phyloP scores from a whole-genome alignment of 2,113 vertebrate species.

The Anarhynchus alexandrinus region DNA sequence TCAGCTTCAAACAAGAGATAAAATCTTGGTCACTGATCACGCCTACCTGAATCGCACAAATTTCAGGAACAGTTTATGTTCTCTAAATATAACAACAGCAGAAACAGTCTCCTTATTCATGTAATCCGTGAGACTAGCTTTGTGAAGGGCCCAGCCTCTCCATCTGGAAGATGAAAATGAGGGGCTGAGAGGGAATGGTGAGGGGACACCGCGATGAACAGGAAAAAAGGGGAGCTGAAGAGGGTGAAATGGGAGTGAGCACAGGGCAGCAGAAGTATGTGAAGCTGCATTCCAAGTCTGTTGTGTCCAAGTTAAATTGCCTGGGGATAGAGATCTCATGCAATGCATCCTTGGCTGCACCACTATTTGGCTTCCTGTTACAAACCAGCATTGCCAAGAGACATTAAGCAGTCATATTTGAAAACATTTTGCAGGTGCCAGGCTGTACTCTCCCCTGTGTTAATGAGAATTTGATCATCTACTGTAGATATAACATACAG shows the following conservation, averaged over 20 bases:
- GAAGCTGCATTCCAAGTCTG: background rate
- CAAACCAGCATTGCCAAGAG: slow-evolving; percentile 40
- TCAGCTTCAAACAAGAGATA: background rate
- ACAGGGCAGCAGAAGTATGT: background rate
- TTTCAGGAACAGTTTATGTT: background rate
- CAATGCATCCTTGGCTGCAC: slow-evolving; percentile 36
- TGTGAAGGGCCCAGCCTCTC: background rate
- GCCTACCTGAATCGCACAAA: background rate
- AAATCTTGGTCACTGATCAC: background rate
- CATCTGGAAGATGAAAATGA: background rate
- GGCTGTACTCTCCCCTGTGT: slow-evolving; percentile 35
- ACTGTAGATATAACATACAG: slow-evolving; percentile 7
- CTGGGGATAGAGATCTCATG: slow-evolving; percentile 37
- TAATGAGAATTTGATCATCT: slow-evolving; percentile 67
- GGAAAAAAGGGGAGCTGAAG: background rate
- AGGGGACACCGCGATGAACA: background rate
- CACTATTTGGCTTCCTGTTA: slow-evolving; percentile 34
- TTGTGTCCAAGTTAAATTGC: slow-evolving; percentile 34
- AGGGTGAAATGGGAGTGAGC: background rate
- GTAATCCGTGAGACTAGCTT: background rate
- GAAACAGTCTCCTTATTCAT: background rate
- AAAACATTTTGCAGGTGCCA: slow-evolving; percentile 64
- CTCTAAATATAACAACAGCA: background rate
- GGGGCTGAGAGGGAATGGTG: background rate
- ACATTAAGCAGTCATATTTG: slow-evolving; percentile 65